A percentile compares a stretch with the other conserved stretches of the same genome.
phyloP scores from a whole-genome alignment of 2,888 invertebrate genomes.

The Neocrepidodera transversa region DNA sequence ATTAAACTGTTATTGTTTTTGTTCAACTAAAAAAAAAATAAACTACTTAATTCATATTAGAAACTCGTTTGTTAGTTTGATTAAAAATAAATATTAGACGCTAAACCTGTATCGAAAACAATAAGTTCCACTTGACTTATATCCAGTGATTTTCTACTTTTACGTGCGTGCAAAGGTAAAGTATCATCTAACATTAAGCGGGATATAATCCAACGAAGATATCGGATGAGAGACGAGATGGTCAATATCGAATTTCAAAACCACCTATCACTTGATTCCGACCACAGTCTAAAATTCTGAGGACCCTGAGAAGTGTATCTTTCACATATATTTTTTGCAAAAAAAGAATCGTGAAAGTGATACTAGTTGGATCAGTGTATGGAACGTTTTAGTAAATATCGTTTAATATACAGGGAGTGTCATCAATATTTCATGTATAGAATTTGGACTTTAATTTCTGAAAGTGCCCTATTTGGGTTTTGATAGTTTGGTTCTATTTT shows the following conservation, averaged over 20 bases:
- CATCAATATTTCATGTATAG: too few relatives aligned
- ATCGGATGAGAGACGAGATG: slow-evolving; percentile 40
- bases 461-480: too few relatives aligned
- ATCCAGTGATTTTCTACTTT: background rate
- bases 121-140: slow-evolving; percentile 15
- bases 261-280: slow-evolving; percentile 42
- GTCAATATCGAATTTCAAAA: slow-evolving; percentile 41
- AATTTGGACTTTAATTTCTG: too few relatives aligned
- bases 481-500: too few relatives aligned
- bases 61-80: slow-evolving; percentile 7
- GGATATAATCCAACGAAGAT: slow-evolving; percentile 27
- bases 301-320: slow-evolving; percentile 39
- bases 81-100: background rate
- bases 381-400: too few relatives aligned
- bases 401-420: too few relatives aligned
- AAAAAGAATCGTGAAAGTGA: slow-evolving; percentile 34
- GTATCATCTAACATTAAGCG: slow-evolving; percentile 21
- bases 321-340: slow-evolving; percentile 38
- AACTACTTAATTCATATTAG: slow-evolving; percentile 18
- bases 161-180: slow-evolving; percentile 6
- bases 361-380: too few relatives aligned
- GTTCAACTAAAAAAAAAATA: slow-evolving; percentile 16
- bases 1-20: slow-evolving; percentile 35
- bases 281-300: slow-evolving; percentile 39
- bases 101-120: background rate